Conservation (phyloP, 2,797 vertebrate genomes). For the Aeoliscus strigatus region DNA sequence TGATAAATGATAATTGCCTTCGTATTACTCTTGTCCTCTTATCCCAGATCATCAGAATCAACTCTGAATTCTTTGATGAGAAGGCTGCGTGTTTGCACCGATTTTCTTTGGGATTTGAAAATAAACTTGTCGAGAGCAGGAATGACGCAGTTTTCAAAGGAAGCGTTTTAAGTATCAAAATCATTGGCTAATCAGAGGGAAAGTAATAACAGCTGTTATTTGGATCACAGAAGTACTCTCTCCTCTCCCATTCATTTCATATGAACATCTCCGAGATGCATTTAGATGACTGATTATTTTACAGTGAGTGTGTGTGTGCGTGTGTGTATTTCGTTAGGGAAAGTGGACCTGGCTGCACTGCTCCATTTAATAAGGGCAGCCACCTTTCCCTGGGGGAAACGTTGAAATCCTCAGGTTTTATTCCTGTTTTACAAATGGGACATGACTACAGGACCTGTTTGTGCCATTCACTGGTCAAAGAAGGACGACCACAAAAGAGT, state of each 20-base stretch:
- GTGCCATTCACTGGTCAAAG: slow-evolving; percentile 17
- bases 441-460: too few relatives aligned
- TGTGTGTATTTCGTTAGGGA: slow-evolving; percentile 28
- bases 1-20: too few relatives aligned
- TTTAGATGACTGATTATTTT: slow-evolving; percentile 39
- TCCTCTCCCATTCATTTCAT: too few relatives aligned
- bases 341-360: slow-evolving; percentile 20
- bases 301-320: slow-evolving; percentile 21
- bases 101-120: too few relatives aligned
- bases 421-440: too few relatives aligned
- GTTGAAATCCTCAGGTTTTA: slow-evolving; percentile 18
- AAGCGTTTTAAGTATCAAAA: background rate
- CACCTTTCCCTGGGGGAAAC: slow-evolving; percentile 13
- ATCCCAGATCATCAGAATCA: slow-evolving; percentile 27
- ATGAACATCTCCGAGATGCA: background rate
- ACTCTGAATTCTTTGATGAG: too few relatives aligned
- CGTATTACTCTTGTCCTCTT: slow-evolving; percentile 22
- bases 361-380: slow-evolving; percentile 39
- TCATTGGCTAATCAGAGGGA: slow-evolving; percentile 2
- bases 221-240: background rate
- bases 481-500: slow-evolving; percentile 4
- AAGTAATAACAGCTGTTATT: background rate
- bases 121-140: too few relatives aligned
- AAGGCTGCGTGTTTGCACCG: too few relatives aligned
- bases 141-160: too few relatives aligned